These are phyloP conservation scores for Ceratina japonica DNA, from an alignment of 1,140 invertebrate species.

Conservation along the genomic window DNA sequence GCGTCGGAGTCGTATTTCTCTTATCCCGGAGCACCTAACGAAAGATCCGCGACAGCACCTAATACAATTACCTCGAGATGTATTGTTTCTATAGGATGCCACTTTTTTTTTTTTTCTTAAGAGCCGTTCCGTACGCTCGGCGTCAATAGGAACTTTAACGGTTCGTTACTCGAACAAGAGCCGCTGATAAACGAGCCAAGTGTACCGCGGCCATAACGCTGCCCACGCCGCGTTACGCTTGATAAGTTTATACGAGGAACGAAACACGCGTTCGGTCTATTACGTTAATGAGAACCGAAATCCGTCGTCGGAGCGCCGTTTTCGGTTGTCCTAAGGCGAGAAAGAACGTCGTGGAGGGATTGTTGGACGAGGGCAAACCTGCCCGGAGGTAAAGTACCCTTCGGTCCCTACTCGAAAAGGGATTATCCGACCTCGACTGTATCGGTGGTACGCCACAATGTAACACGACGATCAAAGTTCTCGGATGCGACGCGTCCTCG, in stretches of 20 bases:
- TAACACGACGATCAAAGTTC: conserved; percentile 65
- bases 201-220: too few species aligned
- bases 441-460: conserved; percentile 58
- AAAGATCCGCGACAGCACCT: not conserved
- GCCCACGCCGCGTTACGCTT: not conserved
- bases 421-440: conserved; percentile 60
- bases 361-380: conserved; percentile 41
- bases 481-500: conserved; percentile 23
- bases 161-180: too few species aligned
- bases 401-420: conserved; percentile 55
- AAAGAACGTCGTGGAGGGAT: conserved; percentile 49
- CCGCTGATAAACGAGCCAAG: too few species aligned
- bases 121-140: not conserved
- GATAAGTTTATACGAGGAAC: not conserved
- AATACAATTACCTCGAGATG: not conserved
- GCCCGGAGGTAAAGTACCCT: conserved; percentile 52
- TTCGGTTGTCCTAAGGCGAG: conserved; percentile 41
- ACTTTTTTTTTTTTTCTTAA: not conserved
- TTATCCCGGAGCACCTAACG: not conserved
- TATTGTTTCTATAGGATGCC: too few species aligned
- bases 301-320: not conserved
- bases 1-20: not conserved
- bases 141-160: not conserved
- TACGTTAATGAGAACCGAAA: conserved; percentile 31
- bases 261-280: conserved; percentile 22